phyloP scores from a whole-genome alignment of 2,888 invertebrate species.

The Volucella zonaria region DNA sequence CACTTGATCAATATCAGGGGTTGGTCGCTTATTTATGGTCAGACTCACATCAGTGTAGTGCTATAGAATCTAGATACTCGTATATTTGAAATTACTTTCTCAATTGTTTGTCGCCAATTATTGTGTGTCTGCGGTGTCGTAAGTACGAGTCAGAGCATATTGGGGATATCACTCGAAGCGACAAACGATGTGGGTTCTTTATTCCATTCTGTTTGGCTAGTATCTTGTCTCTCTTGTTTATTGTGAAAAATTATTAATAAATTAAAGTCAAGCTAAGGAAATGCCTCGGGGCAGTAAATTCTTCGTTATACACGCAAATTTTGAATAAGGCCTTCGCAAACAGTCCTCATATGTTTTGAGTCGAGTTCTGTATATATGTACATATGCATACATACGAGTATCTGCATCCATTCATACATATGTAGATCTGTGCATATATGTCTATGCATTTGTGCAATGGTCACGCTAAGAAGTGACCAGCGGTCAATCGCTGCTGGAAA shows the following conservation, averaged over 20 bases:
- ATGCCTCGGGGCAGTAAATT: constrained; percentile 43
- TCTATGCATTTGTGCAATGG: constrained; percentile 7
- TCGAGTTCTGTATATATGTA: not conserved
- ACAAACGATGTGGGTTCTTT: constrained; percentile 49
- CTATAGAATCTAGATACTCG: not conserved
- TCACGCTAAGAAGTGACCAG: constrained; percentile 24
- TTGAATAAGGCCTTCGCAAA: constrained; percentile 32
- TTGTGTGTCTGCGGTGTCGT: not conserved
- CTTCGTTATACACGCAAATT: constrained; percentile 40
- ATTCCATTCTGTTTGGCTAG: not conserved
- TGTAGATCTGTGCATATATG: no score
- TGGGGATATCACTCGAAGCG: constrained; percentile 32
- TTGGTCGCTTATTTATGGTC: constrained; percentile 22
- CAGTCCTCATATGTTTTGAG: constrained; percentile 34
- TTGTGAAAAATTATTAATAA: constrained; percentile 41
- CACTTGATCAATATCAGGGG: constrained; percentile 32
- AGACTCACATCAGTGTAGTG: not conserved
- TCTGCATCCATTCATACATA: not conserved
- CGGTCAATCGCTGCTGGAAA: constrained; percentile 43
- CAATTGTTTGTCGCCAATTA: constrained; percentile 57
- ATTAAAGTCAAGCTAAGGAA: constrained; percentile 54
- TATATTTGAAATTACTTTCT: not conserved
- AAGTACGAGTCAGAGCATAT: not conserved
- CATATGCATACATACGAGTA: not conserved
- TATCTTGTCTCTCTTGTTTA: constrained; percentile 11